Base-by-base conservation (phyloP, 2,113 vertebrate species). In the Dicrurus megarhynchus region DNA sequence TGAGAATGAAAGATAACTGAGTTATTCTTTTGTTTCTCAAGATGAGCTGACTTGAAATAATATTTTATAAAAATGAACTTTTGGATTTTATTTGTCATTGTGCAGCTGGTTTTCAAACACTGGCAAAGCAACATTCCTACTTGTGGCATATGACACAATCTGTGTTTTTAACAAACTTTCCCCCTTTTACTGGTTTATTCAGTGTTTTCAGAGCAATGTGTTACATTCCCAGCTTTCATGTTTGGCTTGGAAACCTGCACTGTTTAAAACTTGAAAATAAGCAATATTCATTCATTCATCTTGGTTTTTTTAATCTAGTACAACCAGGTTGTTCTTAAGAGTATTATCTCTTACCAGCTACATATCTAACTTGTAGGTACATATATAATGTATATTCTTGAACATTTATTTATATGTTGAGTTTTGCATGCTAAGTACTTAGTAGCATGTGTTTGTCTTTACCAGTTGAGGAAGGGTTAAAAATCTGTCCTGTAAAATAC, bases 201-300 rank as follows among this genome's bases (percentile, higher is more conserved):
- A 70, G 86, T 84, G 39, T 92, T 90, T 93, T 84, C 26, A 44
- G 42, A 88, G 55, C 35, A 79, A 28, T 63, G 82, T 90, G 70
- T 61, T 79, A 46, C 16, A 9, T 67, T 87, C 35, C 33, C 32
- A 82, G 57, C 35, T 93, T 87, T 83, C 33, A 11, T 53, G 11
- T 75, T 86, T 87, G 83, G 27, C 75, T 94, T 77, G 46, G 50
- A 94, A 96, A 77, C 10, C 8, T 57, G 22, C 30, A 33, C 20
- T 78, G 79, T 84, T 90, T 92, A 55, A 90, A 91, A 68, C 13
- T 46, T 64, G 53, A 82, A 93, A 90, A 76, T 32, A 85, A 60
- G 49, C 50, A 90, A 30, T 65, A 60, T 74, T 80, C 20, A 61
- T 86, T 95, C 49, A 65, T 95, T 33, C 39, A 27, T 86, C 26